Conservation (phyloP, 2,113 vertebrate genomes). For the Aegotheles bennettii region DNA sequence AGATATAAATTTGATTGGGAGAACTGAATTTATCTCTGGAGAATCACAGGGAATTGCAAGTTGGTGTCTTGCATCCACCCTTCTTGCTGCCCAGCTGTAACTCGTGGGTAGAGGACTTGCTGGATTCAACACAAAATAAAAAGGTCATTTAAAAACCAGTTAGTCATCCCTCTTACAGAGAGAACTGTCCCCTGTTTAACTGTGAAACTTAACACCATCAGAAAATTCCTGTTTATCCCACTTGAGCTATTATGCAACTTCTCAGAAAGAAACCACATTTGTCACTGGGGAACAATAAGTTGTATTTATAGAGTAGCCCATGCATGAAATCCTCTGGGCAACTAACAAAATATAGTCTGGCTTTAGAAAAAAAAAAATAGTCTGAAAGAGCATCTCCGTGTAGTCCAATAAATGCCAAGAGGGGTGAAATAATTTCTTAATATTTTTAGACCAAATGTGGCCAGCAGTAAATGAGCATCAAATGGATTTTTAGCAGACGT, state of each 20-base stretch:
- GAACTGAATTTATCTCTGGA: neutral
- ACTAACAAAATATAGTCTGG: constrained; percentile 1
- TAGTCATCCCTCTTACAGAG: neutral
- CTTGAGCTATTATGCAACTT: constrained; percentile 1
- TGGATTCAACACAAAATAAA: neutral
- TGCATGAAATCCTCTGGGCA: constrained; percentile 34
- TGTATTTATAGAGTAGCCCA: constrained; percentile 38
- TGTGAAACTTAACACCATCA: constrained; percentile 18
- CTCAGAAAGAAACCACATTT: constrained; percentile 22
- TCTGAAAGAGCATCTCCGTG: neutral
- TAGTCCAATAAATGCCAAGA: constrained; percentile 34
- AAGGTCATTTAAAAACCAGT: neutral
- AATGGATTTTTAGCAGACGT: constrained; percentile 17
- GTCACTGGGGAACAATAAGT: constrained; percentile 16
- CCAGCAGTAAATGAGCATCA: constrained; percentile 19
- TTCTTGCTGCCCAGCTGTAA: neutral
- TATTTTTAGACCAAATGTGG: constrained; percentile 7
- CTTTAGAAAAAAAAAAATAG: neutral
- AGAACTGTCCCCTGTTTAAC: neutral
- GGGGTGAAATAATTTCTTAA: constrained; percentile 9
- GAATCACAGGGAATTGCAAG: neutral
- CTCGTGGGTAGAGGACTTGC: neutral
- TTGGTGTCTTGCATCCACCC: neutral
- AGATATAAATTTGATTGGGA: neutral
- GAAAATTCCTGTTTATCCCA: constrained; percentile 25